phyloP scores from a whole-genome alignment of 2,797 vertebrate species.

The Sebastes oblongus region DNA sequence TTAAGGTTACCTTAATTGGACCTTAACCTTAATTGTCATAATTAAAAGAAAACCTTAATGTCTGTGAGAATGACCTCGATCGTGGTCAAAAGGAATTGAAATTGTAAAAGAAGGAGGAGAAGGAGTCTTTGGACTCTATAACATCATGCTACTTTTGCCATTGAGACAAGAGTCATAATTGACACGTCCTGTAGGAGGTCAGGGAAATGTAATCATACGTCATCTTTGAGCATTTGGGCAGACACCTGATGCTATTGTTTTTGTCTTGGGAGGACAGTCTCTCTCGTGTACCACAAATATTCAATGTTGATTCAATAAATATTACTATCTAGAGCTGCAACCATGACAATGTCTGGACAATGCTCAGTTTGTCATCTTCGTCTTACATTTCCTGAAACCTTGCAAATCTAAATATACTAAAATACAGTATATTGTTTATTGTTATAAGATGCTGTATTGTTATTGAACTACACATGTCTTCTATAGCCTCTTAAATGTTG shows the following conservation, averaged over 20 bases:
- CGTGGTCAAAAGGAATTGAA: no score
- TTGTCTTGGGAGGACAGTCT: not conserved
- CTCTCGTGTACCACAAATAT: no score
- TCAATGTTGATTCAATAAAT: no score
- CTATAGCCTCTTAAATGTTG: not conserved
- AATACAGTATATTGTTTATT: no score
- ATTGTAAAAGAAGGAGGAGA: no score
- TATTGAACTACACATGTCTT: not conserved
- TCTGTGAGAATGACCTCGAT: no score
- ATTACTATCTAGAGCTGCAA: not conserved
- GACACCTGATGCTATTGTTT: not conserved
- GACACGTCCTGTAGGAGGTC: no score
- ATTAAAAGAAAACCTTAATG: not conserved
- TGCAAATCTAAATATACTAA: not conserved
- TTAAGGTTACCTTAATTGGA: not conserved
- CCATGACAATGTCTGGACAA: not conserved
- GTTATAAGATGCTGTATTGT: no score
- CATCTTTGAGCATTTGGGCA: not conserved
- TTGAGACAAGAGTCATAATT: not conserved
- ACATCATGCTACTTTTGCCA: not conserved
- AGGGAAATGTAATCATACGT: no score
- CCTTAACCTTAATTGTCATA: not conserved
- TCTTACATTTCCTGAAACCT: not conserved
- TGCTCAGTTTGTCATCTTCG: not conserved
- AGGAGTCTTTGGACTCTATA: not conserved